Conservation (phyloP, 2,113 vertebrate genomes). For the Romanogobio albipinnatus region DNA sequence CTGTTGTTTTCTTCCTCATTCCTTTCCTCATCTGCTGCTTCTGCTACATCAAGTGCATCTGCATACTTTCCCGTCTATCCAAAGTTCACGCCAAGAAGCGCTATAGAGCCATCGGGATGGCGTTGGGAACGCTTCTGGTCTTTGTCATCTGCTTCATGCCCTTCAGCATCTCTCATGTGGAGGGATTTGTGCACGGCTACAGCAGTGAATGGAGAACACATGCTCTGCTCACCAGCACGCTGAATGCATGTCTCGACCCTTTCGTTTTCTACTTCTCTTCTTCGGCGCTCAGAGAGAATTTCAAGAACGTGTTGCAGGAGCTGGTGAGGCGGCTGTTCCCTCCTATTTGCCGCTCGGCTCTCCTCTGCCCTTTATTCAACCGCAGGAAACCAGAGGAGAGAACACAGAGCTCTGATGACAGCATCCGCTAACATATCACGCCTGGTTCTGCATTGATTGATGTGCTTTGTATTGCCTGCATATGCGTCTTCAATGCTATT, state of each 20-base stretch:
- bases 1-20: conserved; percentile 66
- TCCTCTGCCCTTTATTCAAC: conserved; percentile 14
- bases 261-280: conserved; percentile 81
- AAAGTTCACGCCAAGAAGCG: conserved; percentile 59
- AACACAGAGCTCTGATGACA: conserved; percentile 53
- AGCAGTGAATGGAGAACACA: conserved; percentile 69
- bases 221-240: conserved; percentile 72
- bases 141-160: conserved; percentile 75
- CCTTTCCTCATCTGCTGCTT: conserved; percentile 70
- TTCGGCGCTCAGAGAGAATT: conserved; percentile 61
- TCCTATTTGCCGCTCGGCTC: background rate
- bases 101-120: conserved; percentile 64
- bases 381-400: conserved; percentile 13
- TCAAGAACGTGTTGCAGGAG: conserved; percentile 42
- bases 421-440: conserved; percentile 2
- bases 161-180: conserved; percentile 75
- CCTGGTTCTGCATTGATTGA: background rate
- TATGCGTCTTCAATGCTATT: background rate
- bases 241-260: conserved; percentile 78
- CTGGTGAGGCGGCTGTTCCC: background rate
- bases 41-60: conserved; percentile 69
- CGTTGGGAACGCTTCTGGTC: conserved; percentile 62
- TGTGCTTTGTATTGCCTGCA: background rate
- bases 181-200: conserved; percentile 61
- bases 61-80: conserved; percentile 55